phyloP scores from a whole-genome alignment of 2,888 invertebrate genomes.

The Tiliacea aurago region DNA sequence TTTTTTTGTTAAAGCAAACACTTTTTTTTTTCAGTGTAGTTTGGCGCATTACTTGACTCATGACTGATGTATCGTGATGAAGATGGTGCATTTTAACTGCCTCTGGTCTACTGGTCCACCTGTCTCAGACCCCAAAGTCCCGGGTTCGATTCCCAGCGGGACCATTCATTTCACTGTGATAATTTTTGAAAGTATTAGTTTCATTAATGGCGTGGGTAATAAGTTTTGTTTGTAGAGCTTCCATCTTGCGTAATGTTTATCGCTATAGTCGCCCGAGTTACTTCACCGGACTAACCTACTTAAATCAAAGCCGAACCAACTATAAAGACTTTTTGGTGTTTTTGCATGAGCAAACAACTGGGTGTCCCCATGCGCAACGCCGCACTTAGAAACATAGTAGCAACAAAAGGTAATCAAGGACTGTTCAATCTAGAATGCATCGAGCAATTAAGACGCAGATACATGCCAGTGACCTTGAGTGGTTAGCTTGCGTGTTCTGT shows the following conservation, averaged over 20 bases:
- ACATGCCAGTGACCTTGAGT: too few species aligned
- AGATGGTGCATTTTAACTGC: too few species aligned
- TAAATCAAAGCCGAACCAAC: conserved; percentile 49
- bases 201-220: conserved; percentile 71
- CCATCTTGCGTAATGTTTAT: conserved; percentile 67
- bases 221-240: conserved; percentile 69
- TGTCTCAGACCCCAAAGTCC: too few species aligned
- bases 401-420: conserved; percentile 72
- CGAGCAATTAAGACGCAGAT: conserved; percentile 76
- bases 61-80: too few species aligned
- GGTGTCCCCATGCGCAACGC: conserved; percentile 52
- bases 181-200: conserved; percentile 76
- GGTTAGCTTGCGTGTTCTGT: too few species aligned
- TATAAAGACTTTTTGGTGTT: conserved; percentile 46
- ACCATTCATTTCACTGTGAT: conserved; percentile 72
- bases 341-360: conserved; percentile 34
- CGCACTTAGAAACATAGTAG: conserved; percentile 54
- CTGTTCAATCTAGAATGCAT: conserved; percentile 80
- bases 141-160: too few species aligned
- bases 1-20: too few species aligned
- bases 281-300: conserved; percentile 52
- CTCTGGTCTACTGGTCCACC: too few species aligned
- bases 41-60: too few species aligned
- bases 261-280: conserved; percentile 60
- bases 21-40: too few species aligned